A percentile compares a stretch with the other conserved stretches of the same genome.
Evolutionary conservation across 1,140 invertebrate species (phyloP).

Genomic region (Piezodorus guildinii): DNA sequence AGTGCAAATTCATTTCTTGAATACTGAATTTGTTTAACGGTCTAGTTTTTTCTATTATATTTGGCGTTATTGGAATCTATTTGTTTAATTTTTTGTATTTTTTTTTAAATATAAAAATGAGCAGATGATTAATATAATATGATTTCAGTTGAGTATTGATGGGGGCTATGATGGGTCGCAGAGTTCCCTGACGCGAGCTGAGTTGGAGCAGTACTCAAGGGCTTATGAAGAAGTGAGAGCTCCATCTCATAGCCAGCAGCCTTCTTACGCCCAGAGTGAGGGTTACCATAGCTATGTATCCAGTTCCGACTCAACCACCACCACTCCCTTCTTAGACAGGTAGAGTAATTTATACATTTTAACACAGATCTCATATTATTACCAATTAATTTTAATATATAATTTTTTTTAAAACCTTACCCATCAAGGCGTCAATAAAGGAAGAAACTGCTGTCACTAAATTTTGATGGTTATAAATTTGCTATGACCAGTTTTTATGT

Average conservation of each 20-base stretch:
- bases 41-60: too few species aligned
- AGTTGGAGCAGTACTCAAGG: slow-evolving; percentile 55
- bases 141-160: slow-evolving; percentile 26
- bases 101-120: too few species aligned
- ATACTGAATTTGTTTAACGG: too few species aligned
- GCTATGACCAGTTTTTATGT: too few species aligned
- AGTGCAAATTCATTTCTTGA: background rate
- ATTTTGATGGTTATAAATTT: too few species aligned
- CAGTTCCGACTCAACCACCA: slow-evolving; percentile 62
- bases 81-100: too few species aligned
- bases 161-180: slow-evolving; percentile 39
- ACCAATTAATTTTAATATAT: too few species aligned
- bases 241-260: slow-evolving; percentile 52
- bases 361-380: background rate
- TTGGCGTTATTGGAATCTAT: too few species aligned
- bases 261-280: slow-evolving; percentile 67
- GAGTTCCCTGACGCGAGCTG: slow-evolving; percentile 45
- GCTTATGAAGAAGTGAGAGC: slow-evolving; percentile 37
- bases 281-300: slow-evolving; percentile 73
- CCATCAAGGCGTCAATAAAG: too few species aligned
- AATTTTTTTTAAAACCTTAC: too few species aligned
- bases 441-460: too few species aligned
- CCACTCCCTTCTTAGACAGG: slow-evolving; percentile 66
- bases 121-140: too few species aligned
- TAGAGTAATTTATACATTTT: slow-evolving; percentile 29